Evolutionary conservation across 2,888 invertebrate species (phyloP), one percentile per base, ranked within the genome.

Genomic region (Subacronicta megacephala): DNA sequence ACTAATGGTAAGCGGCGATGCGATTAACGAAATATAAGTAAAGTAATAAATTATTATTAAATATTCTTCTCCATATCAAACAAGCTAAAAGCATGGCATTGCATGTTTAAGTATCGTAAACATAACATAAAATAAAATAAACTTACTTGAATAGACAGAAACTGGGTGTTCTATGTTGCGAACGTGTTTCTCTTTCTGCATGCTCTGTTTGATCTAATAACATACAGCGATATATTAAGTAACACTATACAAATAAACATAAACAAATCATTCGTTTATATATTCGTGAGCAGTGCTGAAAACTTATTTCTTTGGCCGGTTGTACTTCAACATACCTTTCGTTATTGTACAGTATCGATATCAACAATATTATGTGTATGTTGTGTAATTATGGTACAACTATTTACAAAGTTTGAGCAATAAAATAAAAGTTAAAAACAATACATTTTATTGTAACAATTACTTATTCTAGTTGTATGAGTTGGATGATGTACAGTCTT

Each of bases 91-190:
- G 9, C 9, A 23, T 23, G n/a, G n/a, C n/a, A n/a, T n/a, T n/a
- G n/a, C n/a, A n/a, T 66, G 43, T 31, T 7, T 10, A 26, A 31
- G 3, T 1, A 15, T 40, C 31, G 4, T 52, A 12, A 47, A 41
- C 7, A 0, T 36, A 41, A 13, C 3, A n/a, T 23, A 18, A n/a
- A 15, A 16, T 29, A 37, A 12, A n/a, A 20, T n/a, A 15, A 6
- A 89, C 92, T 89, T 77, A 93, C 93, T 90, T 62, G 91, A 71
- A 80, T 90, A 92, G 35, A 82, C 86, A 56, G 91, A 85, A 41
- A 90, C 66, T 6, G 89, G 81, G 42, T 88, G 87, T 10, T 91
- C 89, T n/a, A 74, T 62, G 66, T 88, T 85, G 50, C 89, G 83
- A n/a, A 68, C 56, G 68, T 85, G 87, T 63, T 92, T 92, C 72